Evolutionary conservation across 2,888 invertebrate species (phyloP), one percentile per base, ranked within the genome.

Genomic region (Antheraea assamensis): DNA sequence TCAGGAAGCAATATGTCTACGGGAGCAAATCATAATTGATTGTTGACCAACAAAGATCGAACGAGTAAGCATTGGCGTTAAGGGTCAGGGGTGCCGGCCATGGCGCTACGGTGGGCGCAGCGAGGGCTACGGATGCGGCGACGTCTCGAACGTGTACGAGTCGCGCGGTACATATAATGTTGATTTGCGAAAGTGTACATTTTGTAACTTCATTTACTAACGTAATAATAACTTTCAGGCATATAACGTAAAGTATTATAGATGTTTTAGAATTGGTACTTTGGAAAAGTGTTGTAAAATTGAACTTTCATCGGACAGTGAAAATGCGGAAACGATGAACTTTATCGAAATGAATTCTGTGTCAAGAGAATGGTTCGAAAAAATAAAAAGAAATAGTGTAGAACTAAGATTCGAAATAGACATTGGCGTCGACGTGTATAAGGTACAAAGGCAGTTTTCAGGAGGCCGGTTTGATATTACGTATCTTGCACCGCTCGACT

Each of bases 181-280:
- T 64, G 15, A 27, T 64, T 15, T 15, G 27, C 30, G 17, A 4
- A 30, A 19, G 27, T 64, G 30, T 19, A 17, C 1, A 64, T 64
- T 64, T 71, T n/a, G 75, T 55, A 24, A 24, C 21, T 55, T 24
- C 8, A 55, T 55, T 55, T n/a, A 55, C n/a, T 19, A 10, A 55
- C 21, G n/a, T 55, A 55, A 55, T 55, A 55, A 55, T 55, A 24
- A 24, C 3, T 55, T 3, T 24, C 55, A 19, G 21, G 24, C 75
- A 52, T 74, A 74, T 68, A 66, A 74, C 30, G 75, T 78, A 66
- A 75, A 74, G 71, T 74, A 70, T 75, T 78, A 73, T 74, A 72
- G 17, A 21, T 75, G 74, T 75, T 73, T 66, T 42, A 71, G 19
- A 7, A 61, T 75, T 13, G 75, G 75, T 30, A 74, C 75, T 72